Percentiles rank a stretch among this genome's conserved stretches.
Conservation (phyloP, 2,888 invertebrate species). For the Phytoseiulus persimilis region DNA sequence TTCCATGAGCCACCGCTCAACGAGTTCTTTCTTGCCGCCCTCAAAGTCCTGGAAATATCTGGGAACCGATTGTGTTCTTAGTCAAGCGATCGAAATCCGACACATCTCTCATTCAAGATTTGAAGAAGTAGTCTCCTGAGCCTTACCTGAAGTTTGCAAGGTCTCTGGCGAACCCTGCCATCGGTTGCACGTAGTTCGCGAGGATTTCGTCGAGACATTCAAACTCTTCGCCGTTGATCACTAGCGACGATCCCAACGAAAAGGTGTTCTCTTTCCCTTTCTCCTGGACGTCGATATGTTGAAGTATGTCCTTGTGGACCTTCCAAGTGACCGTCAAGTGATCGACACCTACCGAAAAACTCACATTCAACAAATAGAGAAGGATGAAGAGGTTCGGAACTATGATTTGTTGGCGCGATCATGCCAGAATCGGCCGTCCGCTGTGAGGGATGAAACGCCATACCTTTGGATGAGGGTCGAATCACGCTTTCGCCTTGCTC, state of each 20-base stretch:
- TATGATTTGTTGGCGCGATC: no score
- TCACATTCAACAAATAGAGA: no score
- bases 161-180: constrained; percentile 87
- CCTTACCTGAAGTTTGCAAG: constrained; percentile 69
- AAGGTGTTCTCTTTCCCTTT: constrained; percentile 94
- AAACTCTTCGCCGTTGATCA: constrained; percentile 74
- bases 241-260: constrained; percentile 75
- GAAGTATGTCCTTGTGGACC: constrained; percentile 82
- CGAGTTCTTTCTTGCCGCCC: constrained; percentile 71
- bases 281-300: constrained; percentile 91
- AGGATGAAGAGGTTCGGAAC: no score
- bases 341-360: constrained; percentile 64
- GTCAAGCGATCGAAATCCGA: no score
- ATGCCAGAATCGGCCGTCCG: no score
- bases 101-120: no score
- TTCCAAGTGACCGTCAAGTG: constrained; percentile 99
- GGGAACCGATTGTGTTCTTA: neutral
- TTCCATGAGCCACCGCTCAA: constrained; percentile 75
- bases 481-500: constrained; percentile 95
- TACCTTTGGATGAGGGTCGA: constrained; percentile 84
- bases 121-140: no score
- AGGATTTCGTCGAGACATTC: constrained; percentile 99
- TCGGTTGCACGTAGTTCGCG: constrained; percentile 87
- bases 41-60: constrained; percentile 68
- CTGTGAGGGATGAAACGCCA: constrained; percentile 38